Conservation (phyloP, 2,888 invertebrate genomes). For the Fragum fragum region DNA sequence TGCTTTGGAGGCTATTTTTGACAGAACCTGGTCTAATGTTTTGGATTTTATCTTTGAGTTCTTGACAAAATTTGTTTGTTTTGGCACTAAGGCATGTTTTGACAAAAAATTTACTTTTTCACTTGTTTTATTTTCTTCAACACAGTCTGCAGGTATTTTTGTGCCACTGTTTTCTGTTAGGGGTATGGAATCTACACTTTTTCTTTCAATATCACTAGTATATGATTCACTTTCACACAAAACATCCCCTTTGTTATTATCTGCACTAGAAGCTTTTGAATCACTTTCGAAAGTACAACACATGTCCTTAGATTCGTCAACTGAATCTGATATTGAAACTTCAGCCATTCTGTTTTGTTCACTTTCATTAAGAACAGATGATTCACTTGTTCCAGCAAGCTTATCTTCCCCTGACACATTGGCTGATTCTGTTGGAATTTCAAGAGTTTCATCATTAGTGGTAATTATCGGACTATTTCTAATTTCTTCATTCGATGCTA, state of each 20-base stretch:
- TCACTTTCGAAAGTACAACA: too few relatives aligned
- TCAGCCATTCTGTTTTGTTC: background rate
- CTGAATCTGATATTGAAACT: background rate
- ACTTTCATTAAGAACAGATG: background rate
- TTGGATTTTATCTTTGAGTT: constrained; percentile 34
- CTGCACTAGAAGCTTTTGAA: background rate
- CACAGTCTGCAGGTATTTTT: background rate
- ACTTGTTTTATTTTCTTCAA: background rate
- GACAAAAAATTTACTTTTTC: background rate
- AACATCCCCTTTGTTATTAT: background rate
- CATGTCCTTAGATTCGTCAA: background rate
- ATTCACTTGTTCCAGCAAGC: background rate
- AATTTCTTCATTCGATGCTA: background rate
- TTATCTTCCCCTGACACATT: background rate
- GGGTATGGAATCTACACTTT: background rate
- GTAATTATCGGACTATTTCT: background rate
- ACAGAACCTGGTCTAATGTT: constrained; percentile 56
- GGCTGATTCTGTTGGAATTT: background rate
- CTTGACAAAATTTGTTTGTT: background rate
- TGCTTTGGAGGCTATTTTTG: constrained; percentile 60
- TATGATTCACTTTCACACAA: background rate
- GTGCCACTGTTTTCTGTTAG: background rate
- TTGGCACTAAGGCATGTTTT: background rate
- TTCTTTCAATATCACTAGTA: background rate
- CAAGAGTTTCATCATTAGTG: constrained; percentile 9